Evolutionary conservation across 2,113 vertebrate genomes (phyloP).

Genomic region (Ardeotis arabs): DNA sequence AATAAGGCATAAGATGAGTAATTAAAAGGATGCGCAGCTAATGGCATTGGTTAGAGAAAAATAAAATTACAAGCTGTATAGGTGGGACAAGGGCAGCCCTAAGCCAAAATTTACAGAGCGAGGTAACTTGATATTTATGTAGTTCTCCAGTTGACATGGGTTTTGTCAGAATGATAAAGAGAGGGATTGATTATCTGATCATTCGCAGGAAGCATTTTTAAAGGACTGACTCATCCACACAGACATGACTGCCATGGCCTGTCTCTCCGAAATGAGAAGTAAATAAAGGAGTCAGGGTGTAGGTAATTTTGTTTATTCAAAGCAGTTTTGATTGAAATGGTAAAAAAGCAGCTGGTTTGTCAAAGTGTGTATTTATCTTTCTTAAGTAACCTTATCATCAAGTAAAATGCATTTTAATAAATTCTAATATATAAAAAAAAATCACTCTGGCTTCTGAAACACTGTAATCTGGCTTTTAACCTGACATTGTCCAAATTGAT

Average conservation of each 20-base stretch:
- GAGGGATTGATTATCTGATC: constrained; percentile 19
- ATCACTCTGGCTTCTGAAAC: not conserved
- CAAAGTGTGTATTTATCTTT: not conserved
- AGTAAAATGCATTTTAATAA: not conserved
- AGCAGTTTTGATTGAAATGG: not conserved
- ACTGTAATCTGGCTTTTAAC: not conserved
- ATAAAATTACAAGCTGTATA: not conserved
- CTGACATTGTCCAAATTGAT: not conserved
- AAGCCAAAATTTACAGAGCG: not conserved
- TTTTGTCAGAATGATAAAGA: not conserved
- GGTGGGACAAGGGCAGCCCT: not conserved
- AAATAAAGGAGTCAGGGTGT: not conserved
- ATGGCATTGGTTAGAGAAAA: not conserved
- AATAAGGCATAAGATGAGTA: not conserved
- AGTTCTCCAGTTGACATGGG: not conserved
- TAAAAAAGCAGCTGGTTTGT: not conserved
- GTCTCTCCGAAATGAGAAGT: not conserved
- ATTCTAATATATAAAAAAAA: not conserved
- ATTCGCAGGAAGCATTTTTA: not conserved
- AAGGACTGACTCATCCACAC: not conserved
- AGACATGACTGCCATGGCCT: not conserved
- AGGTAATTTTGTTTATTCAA: not conserved
- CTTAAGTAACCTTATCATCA: not conserved
- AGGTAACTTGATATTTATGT: constrained; percentile 25
- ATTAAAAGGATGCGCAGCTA: constrained; percentile 22